Base-by-base conservation (phyloP, 2,113 vertebrate species). In the Corythornis madagascariensis region DNA sequence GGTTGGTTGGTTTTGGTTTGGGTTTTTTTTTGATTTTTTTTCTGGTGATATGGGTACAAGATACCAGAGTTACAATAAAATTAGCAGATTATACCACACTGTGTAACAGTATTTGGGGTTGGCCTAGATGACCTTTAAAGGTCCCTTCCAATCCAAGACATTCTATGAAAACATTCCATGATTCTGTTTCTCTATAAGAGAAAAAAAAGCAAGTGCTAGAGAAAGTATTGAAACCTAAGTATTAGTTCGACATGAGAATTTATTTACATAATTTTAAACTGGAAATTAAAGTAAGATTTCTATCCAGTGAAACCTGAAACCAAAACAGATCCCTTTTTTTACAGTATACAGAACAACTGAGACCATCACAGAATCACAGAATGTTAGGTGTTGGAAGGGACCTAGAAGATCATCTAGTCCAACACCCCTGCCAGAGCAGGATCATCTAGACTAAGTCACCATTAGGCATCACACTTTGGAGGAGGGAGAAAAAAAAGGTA, bases 401-500 rank as follows among this genome's bases (percentile, higher is more conserved):
- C 35, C 35, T 35, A 35, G 35, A 35, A 35, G 35, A 35, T 35
- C 35, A 35, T 35, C 35, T 35, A 35, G 35, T 35, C 35, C 35
- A 35, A 35, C 35, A 35, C 35, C 35, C 35, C 35, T 35, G 35
- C 8, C 35, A 35, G 35, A 35, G 35, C 35, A 35, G 35, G 35
- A 35, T 35, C 35, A 35, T 8, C 35, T 35, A 35, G 35, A 35
- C 35, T 8, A 35, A 35, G 35, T 35, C 16, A 7, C 33, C 8
- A 48, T 47, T 17, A 12, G 8, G 52, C 6, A 16, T 15, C 52
- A 75, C 12, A n/a, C 1, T 0, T 2, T 4, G 2, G 24, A 79
- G n/a, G 10, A 70, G 43, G 16, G 16, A 15, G 16, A 55, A 16
- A 14, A 25, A 17, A 12, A 42, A 52, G 48, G 52, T 42, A 87